Evolutionary conservation across 2,888 invertebrate species (phyloP).

Genomic region (Eupithecia insigniata): DNA sequence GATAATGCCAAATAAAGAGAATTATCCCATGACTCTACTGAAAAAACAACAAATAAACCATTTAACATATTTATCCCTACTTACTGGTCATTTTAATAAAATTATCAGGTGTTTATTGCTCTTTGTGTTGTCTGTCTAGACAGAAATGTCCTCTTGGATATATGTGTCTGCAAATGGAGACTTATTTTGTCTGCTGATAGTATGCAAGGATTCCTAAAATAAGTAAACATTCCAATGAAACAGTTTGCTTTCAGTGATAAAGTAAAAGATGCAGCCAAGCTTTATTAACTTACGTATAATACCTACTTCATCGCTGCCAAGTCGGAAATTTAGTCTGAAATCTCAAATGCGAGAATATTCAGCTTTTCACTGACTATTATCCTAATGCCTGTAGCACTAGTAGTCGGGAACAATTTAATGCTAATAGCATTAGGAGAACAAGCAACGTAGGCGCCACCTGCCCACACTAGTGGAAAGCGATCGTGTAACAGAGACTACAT

Average conservation of each 20-base stretch:
- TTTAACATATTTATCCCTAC: conserved; percentile 15
- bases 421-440: conserved; percentile 38
- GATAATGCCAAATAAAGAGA: conserved; percentile 27
- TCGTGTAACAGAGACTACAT: conserved; percentile 55
- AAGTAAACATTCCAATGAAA: background rate
- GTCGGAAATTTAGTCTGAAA: background rate
- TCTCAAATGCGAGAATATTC: background rate
- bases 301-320: background rate
- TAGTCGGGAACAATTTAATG: conserved; percentile 31
- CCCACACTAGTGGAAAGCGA: conserved; percentile 57
- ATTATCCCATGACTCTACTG: conserved; percentile 23
- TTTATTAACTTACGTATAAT: background rate
- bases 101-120: conserved; percentile 21
- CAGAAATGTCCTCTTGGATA: conserved; percentile 2
- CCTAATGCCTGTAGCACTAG: conserved; percentile 16
- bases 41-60: conserved; percentile 6
- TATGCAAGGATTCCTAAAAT: conserved; percentile 2
- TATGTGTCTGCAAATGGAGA: conserved; percentile 8
- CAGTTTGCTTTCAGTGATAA: background rate
- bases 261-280: background rate
- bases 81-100: conserved; percentile 17
- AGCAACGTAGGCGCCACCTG: conserved; percentile 64
- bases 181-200: conserved; percentile 13
- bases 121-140: conserved; percentile 24
- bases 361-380: conserved; percentile 18